Evolutionary conservation across 1,140 invertebrate genomes (phyloP), one percentile per base, ranked within the genome.

Genomic region (Drepana arcuata): DNA sequence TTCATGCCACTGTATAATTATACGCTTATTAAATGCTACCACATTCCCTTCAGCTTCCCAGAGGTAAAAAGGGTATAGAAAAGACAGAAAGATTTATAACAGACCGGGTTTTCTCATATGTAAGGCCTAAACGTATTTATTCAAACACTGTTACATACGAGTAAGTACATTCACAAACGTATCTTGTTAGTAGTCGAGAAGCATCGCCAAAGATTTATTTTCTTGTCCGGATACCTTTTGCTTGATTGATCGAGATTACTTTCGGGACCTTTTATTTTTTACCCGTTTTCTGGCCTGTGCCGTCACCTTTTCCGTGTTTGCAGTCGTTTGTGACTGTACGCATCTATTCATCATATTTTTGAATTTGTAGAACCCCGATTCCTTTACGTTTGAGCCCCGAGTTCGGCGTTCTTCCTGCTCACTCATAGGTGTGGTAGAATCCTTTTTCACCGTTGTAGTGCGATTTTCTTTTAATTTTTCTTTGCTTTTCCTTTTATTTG

Each of bases 341-440:
- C 45, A 48, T 26, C 51, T 51, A 13, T 38, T 31, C 55, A 59
- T 40, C 59, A 63, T 63, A 11, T 42, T 50, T 12, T 53, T 45
- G 24, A 50, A 63, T 35, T 48, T 50, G 28, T 63, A 63, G 31
- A 50, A 63, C 2, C 59, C 59, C 7, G 48, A 41, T 11, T 55
- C 44, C 12, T 63, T 63, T 10, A 34, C 28, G 16, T 63, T 63
- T 18, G 41, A 53, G 7, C 13, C 29, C 16, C 59, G 39, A 1
- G 59, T 63, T 41, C 12, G 26, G 14, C 12, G 33, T 14, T 7
- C 25, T 14, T 25, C 27, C 7, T 50, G 39, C 5, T 31, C n/a
- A 2, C 27, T 39, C 7, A 12, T 18, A 12, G 32, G 30, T 7
- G 36, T 13, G n/a, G 29, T 21, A 0, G 27, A 3, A 21, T 41